These are phyloP conservation scores for Neotoxoptera formosana DNA, from an alignment of 1,140 invertebrate species.

Conservation along the genomic window DNA sequence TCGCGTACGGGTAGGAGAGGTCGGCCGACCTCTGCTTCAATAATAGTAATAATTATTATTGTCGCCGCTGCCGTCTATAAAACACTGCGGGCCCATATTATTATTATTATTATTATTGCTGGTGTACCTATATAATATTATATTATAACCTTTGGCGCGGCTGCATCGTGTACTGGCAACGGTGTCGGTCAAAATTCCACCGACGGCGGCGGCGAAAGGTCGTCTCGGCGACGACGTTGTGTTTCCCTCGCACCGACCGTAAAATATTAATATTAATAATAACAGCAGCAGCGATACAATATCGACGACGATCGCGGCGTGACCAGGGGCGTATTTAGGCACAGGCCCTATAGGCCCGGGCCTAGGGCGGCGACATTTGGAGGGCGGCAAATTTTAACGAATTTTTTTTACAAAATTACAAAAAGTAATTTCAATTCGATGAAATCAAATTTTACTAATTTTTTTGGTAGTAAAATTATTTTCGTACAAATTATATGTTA, in stretches of 20 bases:
- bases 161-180: neutral
- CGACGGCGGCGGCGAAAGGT: neutral
- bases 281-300: neutral
- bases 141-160: neutral
- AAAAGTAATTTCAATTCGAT: too few species aligned
- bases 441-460: too few species aligned
- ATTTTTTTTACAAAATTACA: too few species aligned
- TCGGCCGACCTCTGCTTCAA: conserved; percentile 45
- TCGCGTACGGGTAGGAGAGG: conserved; percentile 21
- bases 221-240: neutral
- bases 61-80: neutral
- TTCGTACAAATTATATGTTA: too few species aligned
- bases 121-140: neutral
- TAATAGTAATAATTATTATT: conserved; percentile 44
- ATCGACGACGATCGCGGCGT: neutral
- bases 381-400: too few species aligned
- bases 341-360: too few species aligned
- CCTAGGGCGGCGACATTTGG: too few species aligned
- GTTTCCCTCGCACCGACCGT: neutral
- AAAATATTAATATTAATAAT: neutral
- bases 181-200: neutral
- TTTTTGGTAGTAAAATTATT: too few species aligned
- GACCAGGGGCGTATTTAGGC: too few species aligned
- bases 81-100: conserved; percentile 1
- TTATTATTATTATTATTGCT: neutral